Evolutionary conservation across 2,888 invertebrate species (phyloP), one percentile per base, ranked within the genome.

Genomic region (Cyrtodaria siliqua): DNA sequence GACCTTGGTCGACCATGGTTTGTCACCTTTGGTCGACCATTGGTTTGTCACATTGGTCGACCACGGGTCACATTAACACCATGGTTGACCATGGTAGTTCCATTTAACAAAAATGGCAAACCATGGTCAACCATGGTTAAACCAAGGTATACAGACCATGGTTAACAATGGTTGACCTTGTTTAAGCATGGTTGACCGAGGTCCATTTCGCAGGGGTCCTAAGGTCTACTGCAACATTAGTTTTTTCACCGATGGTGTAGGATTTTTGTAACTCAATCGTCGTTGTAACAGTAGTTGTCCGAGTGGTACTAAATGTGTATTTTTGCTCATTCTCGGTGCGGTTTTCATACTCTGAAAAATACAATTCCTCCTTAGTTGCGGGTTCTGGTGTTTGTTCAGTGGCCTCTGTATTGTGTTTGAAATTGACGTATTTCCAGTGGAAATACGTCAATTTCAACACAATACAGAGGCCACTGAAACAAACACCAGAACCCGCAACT

Each of bases 361-460:
- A 62, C 44, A 74, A 67, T 4, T 66, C 69, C 40, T 67, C 68
- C 1, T 57, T 57, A 2, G 66, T 60, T 26, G 49, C 42, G 3
- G n/a, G 29, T 12, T 33, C 26, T 12, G n/a, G n/a, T n/a, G n/a
- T n/a, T n/a, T n/a, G n/a, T n/a, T n/a, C n/a, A n/a, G n/a, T n/a
- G n/a, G n/a, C n/a, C n/a, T n/a, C 69, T 24, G 84, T 84, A 14
- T 59, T 64, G 55, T 84, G 84, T n/a, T 61, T 64, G 49, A 84
- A 84, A n/a, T 80, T 71, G 12, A 80, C 23, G 38, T 76, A 82
- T 8, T 78, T 78, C 84, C 84, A 84, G n/a, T 78, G 63, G 38
- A 84, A 72, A 38, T 84, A 81, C n/a, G 61, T 33, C 66, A 66
- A 47, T 40, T n/a, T n/a, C n/a, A n/a, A n/a, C n/a, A n/a, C n/a